phyloP scores from a whole-genome alignment of 2,888 invertebrate genomes.

The Agrotis segetum region DNA sequence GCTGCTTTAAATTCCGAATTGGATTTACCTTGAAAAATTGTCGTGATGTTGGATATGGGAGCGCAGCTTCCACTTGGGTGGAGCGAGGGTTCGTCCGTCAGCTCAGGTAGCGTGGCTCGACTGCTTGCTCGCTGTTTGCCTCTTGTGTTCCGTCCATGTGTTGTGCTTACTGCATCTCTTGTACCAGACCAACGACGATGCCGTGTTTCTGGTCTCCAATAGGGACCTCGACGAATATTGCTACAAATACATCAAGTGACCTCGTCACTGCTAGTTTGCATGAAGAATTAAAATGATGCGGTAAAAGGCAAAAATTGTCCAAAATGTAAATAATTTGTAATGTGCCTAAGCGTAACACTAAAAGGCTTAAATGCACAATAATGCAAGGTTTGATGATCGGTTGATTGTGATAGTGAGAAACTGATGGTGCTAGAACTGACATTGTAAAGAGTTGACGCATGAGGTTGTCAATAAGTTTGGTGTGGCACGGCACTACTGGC shows the following conservation, averaged over 20 bases:
- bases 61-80: conserved; percentile 90
- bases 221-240: conserved; percentile 84
- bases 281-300: conserved; percentile 58
- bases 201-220: conserved; percentile 75
- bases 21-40: conserved; percentile 77
- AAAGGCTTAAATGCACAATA: conserved; percentile 32
- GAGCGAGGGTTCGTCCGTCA: conserved; percentile 92
- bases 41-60: conserved; percentile 76
- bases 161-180: conserved; percentile 92
- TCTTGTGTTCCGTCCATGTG: conserved; percentile 92
- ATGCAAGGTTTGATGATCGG: conserved; percentile 38
- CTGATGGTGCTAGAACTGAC: conserved; percentile 64
- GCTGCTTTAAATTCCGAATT: conserved; percentile 86
- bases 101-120: conserved; percentile 96
- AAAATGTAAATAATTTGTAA: conserved; percentile 59
- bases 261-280: conserved; percentile 62
- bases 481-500: conserved; percentile 63
- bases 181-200: conserved; percentile 81
- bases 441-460: conserved; percentile 52
- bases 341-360: conserved; percentile 46
- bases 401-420: conserved; percentile 53
- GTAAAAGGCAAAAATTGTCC: conserved; percentile 53
- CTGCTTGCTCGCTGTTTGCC: conserved; percentile 92
- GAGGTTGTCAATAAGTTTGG: conserved; percentile 46
- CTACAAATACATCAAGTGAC: conserved; percentile 78